phyloP scores from a whole-genome alignment of 2,113 vertebrate genomes.

The Cavia aperea region DNA sequence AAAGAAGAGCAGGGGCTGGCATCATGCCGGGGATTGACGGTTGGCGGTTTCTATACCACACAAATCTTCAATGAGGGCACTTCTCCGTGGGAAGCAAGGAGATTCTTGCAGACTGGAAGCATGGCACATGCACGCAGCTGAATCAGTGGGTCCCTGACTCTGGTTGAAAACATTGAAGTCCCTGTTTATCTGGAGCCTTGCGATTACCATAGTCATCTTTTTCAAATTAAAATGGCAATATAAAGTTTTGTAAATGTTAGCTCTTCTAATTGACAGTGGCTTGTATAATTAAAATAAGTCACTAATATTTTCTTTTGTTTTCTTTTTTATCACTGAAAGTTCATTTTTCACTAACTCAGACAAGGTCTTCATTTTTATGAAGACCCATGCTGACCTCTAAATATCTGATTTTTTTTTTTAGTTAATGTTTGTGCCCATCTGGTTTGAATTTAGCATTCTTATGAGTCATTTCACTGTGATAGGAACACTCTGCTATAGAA shows the following conservation, averaged over 20 bases:
- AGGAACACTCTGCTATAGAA: constrained; percentile 79
- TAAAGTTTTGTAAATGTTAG: constrained; percentile 76
- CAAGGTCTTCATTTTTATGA: constrained; percentile 81
- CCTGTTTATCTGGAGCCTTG: constrained; percentile 64
- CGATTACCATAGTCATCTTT: constrained; percentile 69
- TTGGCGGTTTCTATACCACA: constrained; percentile 64
- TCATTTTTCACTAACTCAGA: constrained; percentile 76
- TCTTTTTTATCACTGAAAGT: constrained; percentile 71
- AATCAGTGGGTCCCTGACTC: constrained; percentile 40
- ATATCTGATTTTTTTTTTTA: constrained; percentile 76
- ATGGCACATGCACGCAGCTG: constrained; percentile 37
- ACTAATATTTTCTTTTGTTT: constrained; percentile 74
- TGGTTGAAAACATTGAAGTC: constrained; percentile 32
- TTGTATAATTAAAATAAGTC: constrained; percentile 78
- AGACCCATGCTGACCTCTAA: constrained; percentile 80
- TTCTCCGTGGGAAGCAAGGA: constrained; percentile 61
- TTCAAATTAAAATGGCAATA: constrained; percentile 75
- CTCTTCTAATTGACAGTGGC: constrained; percentile 75
- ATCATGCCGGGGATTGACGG: constrained; percentile 16
- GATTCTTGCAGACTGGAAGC: constrained; percentile 45
- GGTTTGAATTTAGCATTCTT: constrained; percentile 85
- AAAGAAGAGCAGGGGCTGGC: constrained; percentile 65
- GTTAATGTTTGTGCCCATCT: constrained; percentile 83
- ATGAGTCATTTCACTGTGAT: constrained; percentile 87
- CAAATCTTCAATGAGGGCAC: constrained; percentile 60